Conservation (phyloP, 2,797 vertebrate genomes). For the Lepidocolaptes lacrymiger region DNA sequence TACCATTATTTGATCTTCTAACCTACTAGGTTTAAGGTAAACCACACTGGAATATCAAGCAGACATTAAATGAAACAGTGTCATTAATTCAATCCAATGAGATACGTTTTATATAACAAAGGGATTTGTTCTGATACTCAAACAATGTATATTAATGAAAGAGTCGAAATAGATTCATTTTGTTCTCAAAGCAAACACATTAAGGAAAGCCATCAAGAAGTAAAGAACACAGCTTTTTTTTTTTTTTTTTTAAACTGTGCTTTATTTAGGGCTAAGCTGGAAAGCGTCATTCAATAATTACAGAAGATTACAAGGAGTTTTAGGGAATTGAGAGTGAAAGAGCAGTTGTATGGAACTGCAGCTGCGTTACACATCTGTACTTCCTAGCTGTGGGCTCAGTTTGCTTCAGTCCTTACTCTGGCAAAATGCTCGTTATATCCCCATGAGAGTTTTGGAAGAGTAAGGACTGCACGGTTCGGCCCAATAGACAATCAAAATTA, state of each 20-base stretch:
- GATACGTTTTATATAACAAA: slow-evolving; percentile 69
- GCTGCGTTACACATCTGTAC: slow-evolving; percentile 78
- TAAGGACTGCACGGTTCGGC: slow-evolving; percentile 53
- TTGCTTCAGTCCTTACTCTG: slow-evolving; percentile 45
- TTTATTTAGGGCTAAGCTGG: slow-evolving; percentile 99
- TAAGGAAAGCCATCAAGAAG: slow-evolving; percentile 63
- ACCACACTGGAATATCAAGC: slow-evolving; percentile 63
- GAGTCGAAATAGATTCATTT: slow-evolving; percentile 59
- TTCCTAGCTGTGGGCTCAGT: slow-evolving; percentile 72
- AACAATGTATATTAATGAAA: slow-evolving; percentile 71
- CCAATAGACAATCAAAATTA: slow-evolving; percentile 21
- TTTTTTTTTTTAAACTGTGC: slow-evolving; percentile 93
- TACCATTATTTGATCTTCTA: slow-evolving; percentile 64
- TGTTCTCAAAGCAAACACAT: slow-evolving; percentile 64
- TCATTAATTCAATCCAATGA: slow-evolving; percentile 69
- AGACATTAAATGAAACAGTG: slow-evolving; percentile 60
- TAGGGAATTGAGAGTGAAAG: slow-evolving; percentile 93
- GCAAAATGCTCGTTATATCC: slow-evolving; percentile 41
- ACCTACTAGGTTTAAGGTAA: slow-evolving; percentile 71
- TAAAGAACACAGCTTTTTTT: slow-evolving; percentile 16
- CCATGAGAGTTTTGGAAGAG: slow-evolving; percentile 49
- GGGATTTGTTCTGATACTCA: slow-evolving; percentile 73
- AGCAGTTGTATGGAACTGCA: slow-evolving; percentile 88
- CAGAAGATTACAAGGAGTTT: slow-evolving; percentile 98
- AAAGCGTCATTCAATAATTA: slow-evolving; percentile 99